Conservation (phyloP, 2,888 invertebrate species). For the Branchipolynoe longqiensis region DNA sequence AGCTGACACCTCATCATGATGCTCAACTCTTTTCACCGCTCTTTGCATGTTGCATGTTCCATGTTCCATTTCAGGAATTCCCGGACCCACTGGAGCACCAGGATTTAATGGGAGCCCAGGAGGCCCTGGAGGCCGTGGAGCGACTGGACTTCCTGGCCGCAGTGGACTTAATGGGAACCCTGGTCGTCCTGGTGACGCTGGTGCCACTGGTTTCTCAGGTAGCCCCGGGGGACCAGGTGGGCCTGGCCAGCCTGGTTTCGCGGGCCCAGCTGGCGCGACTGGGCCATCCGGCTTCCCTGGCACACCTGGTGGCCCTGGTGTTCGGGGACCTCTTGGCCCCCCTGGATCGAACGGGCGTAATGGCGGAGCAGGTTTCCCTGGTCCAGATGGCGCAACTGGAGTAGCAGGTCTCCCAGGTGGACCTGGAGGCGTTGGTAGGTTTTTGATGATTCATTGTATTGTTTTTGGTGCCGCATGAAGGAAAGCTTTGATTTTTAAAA, state of each 20-base stretch:
- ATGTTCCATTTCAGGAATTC: not conserved
- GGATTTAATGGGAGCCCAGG: not conserved
- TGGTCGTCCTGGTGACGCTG: not conserved
- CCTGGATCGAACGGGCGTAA: too few relatives aligned
- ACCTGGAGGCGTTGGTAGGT: too few relatives aligned
- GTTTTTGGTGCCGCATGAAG: too few relatives aligned
- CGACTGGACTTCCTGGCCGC: not conserved
- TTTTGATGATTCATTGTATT: too few relatives aligned
- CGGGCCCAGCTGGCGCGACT: not conserved
- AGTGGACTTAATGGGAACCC: not conserved
- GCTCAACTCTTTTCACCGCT: too few relatives aligned
- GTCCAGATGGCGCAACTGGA: not conserved
- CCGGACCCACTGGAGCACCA: not conserved
- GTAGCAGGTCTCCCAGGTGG: too few relatives aligned
- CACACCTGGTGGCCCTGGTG: too few relatives aligned
- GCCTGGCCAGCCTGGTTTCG: not conserved
- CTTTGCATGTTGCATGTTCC: too few relatives aligned
- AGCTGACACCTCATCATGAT: too few relatives aligned
- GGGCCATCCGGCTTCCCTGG: not conserved
- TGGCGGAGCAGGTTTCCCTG: too few relatives aligned
- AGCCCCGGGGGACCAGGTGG: not conserved
- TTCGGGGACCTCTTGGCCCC: too few relatives aligned
- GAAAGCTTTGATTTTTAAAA: too few relatives aligned
- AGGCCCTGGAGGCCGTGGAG: not conserved
- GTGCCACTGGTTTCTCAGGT: not conserved